phyloP scores from a whole-genome alignment of 2,797 vertebrate genomes.

The Betta splendens region DNA sequence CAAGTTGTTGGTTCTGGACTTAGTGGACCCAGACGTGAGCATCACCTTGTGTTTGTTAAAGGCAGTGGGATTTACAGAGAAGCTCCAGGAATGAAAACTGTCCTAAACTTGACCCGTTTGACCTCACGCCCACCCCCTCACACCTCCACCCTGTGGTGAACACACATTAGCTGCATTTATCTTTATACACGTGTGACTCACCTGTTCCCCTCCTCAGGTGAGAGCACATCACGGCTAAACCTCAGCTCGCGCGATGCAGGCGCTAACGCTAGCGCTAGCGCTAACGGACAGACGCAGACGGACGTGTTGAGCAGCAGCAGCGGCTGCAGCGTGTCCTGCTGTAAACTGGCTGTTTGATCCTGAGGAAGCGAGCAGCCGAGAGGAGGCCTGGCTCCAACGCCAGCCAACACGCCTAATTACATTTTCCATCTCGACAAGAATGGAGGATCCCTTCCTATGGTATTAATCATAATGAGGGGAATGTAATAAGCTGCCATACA shows the following conservation, averaged over 20 bases:
- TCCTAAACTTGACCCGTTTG: too few relatives aligned
- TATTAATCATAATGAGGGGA: constrained; percentile 86
- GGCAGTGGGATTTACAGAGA: too few relatives aligned
- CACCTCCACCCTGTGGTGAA: constrained; percentile 9
- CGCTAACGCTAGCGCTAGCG: too few relatives aligned
- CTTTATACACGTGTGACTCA: background rate
- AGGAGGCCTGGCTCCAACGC: constrained; percentile 67
- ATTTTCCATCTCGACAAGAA: constrained; percentile 82
- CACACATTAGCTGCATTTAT: constrained; percentile 1
- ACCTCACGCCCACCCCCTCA: constrained; percentile 11
- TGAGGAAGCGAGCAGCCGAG: constrained; percentile 61
- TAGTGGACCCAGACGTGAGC: too few relatives aligned
- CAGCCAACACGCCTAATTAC: constrained; percentile 80
- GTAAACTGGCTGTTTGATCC: constrained; percentile 69
- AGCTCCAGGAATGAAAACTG: too few relatives aligned
- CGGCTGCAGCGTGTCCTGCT: constrained; percentile 35
- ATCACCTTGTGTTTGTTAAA: too few relatives aligned
- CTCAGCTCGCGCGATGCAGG: too few relatives aligned
- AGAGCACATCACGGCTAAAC: too few relatives aligned
- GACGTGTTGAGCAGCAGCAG: constrained; percentile 17
- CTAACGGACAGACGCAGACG: constrained; percentile 9
- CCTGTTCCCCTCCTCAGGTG: background rate
- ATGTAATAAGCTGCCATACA: constrained; percentile 80
- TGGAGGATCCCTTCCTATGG: constrained; percentile 78
- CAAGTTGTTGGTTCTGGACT: too few relatives aligned